These are phyloP conservation scores for Eustalomyia histrio DNA, from an alignment of 2,888 invertebrate species.

Conservation along the genomic window DNA sequence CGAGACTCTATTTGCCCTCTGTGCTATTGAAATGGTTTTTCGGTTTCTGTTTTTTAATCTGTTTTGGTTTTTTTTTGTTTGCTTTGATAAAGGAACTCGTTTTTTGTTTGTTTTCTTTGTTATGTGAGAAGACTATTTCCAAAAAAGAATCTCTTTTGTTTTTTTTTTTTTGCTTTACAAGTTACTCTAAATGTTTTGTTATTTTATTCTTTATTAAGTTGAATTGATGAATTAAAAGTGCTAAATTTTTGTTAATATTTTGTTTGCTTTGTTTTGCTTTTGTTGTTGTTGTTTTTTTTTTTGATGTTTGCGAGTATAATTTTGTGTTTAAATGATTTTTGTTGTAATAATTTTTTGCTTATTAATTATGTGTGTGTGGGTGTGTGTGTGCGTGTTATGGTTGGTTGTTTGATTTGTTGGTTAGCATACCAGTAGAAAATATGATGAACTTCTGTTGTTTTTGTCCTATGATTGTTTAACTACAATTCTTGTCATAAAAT, in stretches of 20 bases:
- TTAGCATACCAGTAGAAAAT: constrained; percentile 38
- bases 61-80: constrained; percentile 7
- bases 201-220: constrained; percentile 25
- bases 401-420: constrained; percentile 4
- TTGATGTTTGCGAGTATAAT: constrained; percentile 48
- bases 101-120: constrained; percentile 29
- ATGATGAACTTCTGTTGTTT: constrained; percentile 20
- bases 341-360: constrained; percentile 8
- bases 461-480: constrained; percentile 36
- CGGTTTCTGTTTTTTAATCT: constrained; percentile 9
- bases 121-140: neutral
- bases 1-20: constrained; percentile 27
- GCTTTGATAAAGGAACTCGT: constrained; percentile 56
- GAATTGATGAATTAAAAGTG: constrained; percentile 41
- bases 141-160: constrained; percentile 14
- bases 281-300: too few species aligned
- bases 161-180: constrained; percentile 25
- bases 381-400: constrained; percentile 31
- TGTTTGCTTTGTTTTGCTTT: constrained; percentile 6
- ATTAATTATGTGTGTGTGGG: constrained; percentile 27
- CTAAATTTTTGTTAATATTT: constrained; percentile 37
- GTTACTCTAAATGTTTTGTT: constrained; percentile 28
- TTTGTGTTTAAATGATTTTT: constrained; percentile 38
- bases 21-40: constrained; percentile 17
- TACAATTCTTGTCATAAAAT: constrained; percentile 47